These are phyloP conservation scores for Gorsachius magnificus DNA, from an alignment of 2,797 vertebrate species.

Conservation along the genomic window DNA sequence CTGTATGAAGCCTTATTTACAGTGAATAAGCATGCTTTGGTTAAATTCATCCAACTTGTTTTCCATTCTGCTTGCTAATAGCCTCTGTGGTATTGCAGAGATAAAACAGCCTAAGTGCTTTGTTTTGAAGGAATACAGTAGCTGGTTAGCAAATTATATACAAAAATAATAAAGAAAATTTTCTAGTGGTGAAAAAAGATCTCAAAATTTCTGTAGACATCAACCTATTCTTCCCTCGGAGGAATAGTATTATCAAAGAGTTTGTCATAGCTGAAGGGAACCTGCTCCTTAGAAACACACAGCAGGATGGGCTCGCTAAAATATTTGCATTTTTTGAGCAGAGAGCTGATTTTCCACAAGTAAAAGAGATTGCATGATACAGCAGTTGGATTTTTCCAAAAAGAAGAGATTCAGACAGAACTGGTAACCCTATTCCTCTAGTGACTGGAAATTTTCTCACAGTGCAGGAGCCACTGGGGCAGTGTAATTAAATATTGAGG, in stretches of 20 bases:
- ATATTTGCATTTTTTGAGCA: neutral
- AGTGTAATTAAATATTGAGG: neutral
- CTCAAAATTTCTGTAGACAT: neutral
- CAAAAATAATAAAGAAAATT: neutral
- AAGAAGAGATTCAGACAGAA: neutral
- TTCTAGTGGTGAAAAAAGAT: neutral
- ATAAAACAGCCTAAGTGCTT: neutral
- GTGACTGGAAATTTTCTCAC: neutral
- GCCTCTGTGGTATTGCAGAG: neutral
- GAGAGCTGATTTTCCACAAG: neutral
- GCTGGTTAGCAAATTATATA: neutral
- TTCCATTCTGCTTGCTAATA: neutral
- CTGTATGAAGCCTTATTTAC: neutral
- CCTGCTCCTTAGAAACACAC: neutral
- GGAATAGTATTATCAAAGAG: neutral
- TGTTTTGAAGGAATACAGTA: conserved; percentile 29
- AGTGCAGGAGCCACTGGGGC: neutral
- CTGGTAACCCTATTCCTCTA: neutral
- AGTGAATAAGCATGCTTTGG: neutral
- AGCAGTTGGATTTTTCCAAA: neutral
- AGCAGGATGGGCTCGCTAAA: neutral
- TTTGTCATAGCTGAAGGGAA: neutral
- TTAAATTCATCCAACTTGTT: conserved; percentile 6
- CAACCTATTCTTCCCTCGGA: neutral
- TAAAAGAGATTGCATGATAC: neutral